Evolutionary conservation across 2,888 invertebrate genomes (phyloP).

Genomic region (Drosophila quinaria): DNA sequence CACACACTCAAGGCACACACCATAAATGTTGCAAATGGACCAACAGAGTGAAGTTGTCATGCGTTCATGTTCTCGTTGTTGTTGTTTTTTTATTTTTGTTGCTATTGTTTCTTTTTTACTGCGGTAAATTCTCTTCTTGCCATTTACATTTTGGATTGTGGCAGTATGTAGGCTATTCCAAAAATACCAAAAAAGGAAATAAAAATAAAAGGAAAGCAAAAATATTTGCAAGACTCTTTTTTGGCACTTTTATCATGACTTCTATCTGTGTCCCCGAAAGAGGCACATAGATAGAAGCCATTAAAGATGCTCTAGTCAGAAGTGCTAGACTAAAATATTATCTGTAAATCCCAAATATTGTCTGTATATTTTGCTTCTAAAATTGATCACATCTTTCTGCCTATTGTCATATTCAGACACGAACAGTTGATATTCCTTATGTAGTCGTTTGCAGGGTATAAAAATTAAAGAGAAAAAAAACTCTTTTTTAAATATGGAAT

Average conservation of each 20-base stretch:
- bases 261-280: conserved; percentile 30
- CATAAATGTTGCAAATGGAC: conserved; percentile 78
- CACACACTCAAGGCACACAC: conserved; percentile 33
- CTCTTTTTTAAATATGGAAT: no score
- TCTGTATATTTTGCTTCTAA: no score
- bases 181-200: conserved; percentile 22
- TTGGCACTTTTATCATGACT: conserved; percentile 62
- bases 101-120: conserved; percentile 18
- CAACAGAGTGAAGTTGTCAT: conserved; percentile 70
- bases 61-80: conserved; percentile 34
- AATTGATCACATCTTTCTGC: no score
- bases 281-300: conserved; percentile 1
- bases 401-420: no score
- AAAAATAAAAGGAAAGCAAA: conserved; percentile 35
- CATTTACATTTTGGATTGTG: conserved; percentile 24
- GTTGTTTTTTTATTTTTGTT: conserved; percentile 24
- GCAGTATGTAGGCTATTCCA: conserved; percentile 20
- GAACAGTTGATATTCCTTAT: no score
- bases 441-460: no score
- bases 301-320: not conserved
- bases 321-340: not conserved
- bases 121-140: conserved; percentile 33
- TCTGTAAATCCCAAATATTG: no score
- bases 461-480: no score
- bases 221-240: conserved; percentile 57